Conservation (phyloP, 2,888 invertebrate genomes). For the Biston stratarius region DNA sequence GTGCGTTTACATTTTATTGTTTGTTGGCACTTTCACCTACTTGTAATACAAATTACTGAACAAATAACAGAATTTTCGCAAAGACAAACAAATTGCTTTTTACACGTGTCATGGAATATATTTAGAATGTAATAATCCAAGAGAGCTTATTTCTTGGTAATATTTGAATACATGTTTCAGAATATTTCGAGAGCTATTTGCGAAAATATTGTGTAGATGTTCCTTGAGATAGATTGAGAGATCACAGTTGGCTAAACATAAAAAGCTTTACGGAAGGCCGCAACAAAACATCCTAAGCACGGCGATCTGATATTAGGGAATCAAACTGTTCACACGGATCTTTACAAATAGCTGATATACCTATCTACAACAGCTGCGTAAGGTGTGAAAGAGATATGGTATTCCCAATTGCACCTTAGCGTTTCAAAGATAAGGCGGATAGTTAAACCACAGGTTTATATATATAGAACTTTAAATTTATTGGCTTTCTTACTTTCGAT, state of each 20-base stretch:
- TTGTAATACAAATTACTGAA: slow-evolving; percentile 19
- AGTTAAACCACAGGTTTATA: slow-evolving; percentile 66
- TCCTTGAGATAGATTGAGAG: slow-evolving; percentile 30
- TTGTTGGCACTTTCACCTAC: slow-evolving; percentile 15
- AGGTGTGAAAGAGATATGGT: slow-evolving; percentile 56
- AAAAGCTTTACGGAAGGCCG: slow-evolving; percentile 41
- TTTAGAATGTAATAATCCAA: slow-evolving; percentile 16
- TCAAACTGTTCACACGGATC: slow-evolving; percentile 58
- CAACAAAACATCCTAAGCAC: slow-evolving; percentile 53
- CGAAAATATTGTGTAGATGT: slow-evolving; percentile 12
- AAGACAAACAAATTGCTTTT: slow-evolving; percentile 21
- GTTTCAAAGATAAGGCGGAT: slow-evolving; percentile 62
- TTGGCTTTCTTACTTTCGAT: slow-evolving; percentile 71
- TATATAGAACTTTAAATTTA: slow-evolving; percentile 77
- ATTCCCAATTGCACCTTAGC: slow-evolving; percentile 69
- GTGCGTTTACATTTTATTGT: slow-evolving; percentile 26
- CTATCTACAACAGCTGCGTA: slow-evolving; percentile 60
- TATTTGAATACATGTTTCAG: slow-evolving; percentile 9
- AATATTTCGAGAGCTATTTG: slow-evolving; percentile 4
- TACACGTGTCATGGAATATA: slow-evolving; percentile 15
- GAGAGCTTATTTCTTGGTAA: slow-evolving; percentile 8
- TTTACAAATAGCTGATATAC: slow-evolving; percentile 62
- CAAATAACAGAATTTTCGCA: slow-evolving; percentile 13
- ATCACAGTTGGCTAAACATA: slow-evolving; percentile 35
- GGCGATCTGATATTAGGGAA: slow-evolving; percentile 59